Evolutionary conservation across 2,888 invertebrate species (phyloP), one percentile per base, ranked within the genome.

Genomic region (Hipparchia sbordonii): DNA sequence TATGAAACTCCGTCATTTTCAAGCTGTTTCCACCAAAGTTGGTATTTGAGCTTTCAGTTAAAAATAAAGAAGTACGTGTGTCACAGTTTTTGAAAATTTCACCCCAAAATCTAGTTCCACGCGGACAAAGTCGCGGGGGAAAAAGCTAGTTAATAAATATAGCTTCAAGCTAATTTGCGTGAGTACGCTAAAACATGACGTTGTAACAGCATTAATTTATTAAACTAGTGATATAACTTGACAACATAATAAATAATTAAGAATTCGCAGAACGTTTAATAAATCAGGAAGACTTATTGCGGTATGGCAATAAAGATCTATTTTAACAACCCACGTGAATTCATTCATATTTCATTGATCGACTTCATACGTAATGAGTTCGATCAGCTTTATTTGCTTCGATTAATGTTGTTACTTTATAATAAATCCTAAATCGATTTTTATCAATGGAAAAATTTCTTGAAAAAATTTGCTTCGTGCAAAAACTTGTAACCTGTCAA

Each of bases 281-380:
- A 72, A 63, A 72, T 67, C 72, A 74, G 72, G 72, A 74, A 74
- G 74, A 68, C 70, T 70, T 74, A 74, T 74, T 70, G 10, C 67
- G 67, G 62, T 65, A 52, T 72, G 67, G 72, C 74, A 70, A 74
- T 70, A 70, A 72, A 72, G 74, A 72, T 74, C 74, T 70, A 67
- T 74, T 72, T 23, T 68, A 59, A 66, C 52, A 54, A 70, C 33
- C 57, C 63, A 69, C 65, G 69, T 74, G 54, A 72, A 57, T 66
- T 60, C 65, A 71, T 63, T 68, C 59, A n/a, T n/a, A n/a, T n/a
- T n/a, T n/a, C n/a, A 52, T 59, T 33, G 59, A 72, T 70, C 74
- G 45, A 70, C 60, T 51, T 59, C 39, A 62, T 62, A 13, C 13
- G 6, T 56, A 56, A 2, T 56, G 7, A 7, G 13, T 7, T 7